phyloP scores from a whole-genome alignment of 2,113 vertebrate genomes.

The Xenus cinereus region DNA sequence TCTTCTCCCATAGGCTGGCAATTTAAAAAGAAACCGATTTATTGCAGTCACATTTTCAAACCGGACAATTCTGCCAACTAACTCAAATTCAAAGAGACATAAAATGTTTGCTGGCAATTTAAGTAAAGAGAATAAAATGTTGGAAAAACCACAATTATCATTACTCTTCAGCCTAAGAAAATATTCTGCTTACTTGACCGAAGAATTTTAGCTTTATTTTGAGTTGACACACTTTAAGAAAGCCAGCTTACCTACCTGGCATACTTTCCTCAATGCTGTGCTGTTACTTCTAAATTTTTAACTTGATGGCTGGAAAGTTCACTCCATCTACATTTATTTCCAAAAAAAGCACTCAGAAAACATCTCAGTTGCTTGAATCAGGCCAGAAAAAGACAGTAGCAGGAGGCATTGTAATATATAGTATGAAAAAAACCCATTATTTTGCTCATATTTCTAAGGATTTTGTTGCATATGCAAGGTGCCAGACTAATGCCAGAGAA shows the following conservation, averaged over 20 bases:
- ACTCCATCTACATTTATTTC: background rate
- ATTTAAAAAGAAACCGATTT: slow-evolving; percentile 41
- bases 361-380: background rate
- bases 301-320: background rate
- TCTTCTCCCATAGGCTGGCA: background rate
- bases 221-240: background rate
- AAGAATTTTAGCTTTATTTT: slow-evolving; percentile 30
- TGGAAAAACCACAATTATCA: background rate
- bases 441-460: background rate
- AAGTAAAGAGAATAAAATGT: slow-evolving; percentile 23
- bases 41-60: slow-evolving; percentile 30
- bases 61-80: background rate
- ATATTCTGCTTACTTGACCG: slow-evolving; percentile 39
- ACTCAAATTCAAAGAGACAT: slow-evolving; percentile 1
- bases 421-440: background rate
- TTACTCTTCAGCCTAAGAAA: slow-evolving; percentile 15
- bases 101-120: slow-evolving; percentile 7
- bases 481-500: background rate
- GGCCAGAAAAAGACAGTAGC: background rate
- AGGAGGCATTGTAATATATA: background rate
- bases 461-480: background rate
- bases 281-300: slow-evolving; percentile 3
- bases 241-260: background rate
- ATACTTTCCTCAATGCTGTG: background rate
- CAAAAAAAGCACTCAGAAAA: background rate